phyloP scores from a whole-genome alignment of 1,140 invertebrate genomes.

The Panonychus citri region DNA sequence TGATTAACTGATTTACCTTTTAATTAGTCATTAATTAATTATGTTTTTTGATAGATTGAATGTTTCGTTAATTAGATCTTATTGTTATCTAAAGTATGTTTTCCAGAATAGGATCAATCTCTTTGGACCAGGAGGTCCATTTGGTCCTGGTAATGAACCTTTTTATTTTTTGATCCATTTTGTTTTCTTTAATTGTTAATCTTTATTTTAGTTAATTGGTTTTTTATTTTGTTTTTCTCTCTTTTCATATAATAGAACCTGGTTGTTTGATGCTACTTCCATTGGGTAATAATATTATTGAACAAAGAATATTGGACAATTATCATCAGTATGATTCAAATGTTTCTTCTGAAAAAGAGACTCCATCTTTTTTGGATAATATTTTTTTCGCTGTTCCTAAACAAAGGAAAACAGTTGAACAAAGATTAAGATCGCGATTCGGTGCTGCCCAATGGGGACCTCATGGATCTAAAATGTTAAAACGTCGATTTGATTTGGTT shows the following conservation, averaged over 20 bases:
- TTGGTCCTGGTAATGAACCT: not conserved
- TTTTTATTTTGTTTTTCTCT: not conserved
- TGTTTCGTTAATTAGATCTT: too few species aligned
- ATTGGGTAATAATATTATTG: not conserved
- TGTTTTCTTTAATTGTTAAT: not conserved
- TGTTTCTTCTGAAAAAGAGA: not conserved
- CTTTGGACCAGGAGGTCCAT: too few species aligned
- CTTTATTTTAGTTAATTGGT: not conserved
- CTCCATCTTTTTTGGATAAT: not conserved
- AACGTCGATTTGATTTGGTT: conserved; percentile 44
- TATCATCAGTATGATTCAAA: not conserved
- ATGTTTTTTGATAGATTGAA: too few species aligned
- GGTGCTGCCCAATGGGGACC: not conserved
- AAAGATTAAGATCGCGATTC: not conserved
- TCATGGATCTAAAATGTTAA: conserved; percentile 33
- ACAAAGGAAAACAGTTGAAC: conserved; percentile 23
- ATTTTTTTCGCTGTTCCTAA: conserved; percentile 16
- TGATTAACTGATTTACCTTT: too few species aligned
- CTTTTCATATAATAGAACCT: not conserved
- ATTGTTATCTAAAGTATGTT: too few species aligned
- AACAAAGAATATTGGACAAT: not conserved
- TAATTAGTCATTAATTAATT: too few species aligned
- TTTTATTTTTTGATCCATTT: not conserved
- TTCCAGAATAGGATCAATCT: too few species aligned
- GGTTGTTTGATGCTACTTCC: not conserved